phyloP scores from a whole-genome alignment of 2,797 vertebrate species.

The Sciurus carolinensis region DNA sequence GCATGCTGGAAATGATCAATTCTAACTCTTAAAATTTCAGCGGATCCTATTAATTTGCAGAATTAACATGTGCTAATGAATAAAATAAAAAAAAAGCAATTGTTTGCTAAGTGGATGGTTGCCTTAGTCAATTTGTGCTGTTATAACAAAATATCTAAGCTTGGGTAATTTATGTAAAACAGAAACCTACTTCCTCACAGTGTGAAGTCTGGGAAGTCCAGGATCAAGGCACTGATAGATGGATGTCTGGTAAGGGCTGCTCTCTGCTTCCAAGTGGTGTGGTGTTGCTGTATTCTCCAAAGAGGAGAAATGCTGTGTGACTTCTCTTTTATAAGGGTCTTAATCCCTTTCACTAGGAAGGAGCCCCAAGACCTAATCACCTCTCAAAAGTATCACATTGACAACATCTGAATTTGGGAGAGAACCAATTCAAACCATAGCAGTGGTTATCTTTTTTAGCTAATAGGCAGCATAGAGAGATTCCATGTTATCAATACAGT shows the following conservation, averaged over 20 bases:
- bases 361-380: neutral
- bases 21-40: neutral
- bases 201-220: neutral
- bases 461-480: neutral
- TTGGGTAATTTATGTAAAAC: neutral
- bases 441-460: neutral
- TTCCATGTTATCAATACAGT: neutral
- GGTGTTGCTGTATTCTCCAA: neutral
- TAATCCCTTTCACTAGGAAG: neutral
- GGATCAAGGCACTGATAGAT: neutral
- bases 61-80: neutral
- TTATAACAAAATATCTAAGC: neutral
- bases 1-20: neutral
- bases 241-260: neutral
- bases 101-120: constrained; percentile 4
- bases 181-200: neutral
- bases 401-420: neutral
- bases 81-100: neutral
- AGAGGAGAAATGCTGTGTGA: neutral
- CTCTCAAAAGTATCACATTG: neutral
- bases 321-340: neutral
- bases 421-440: neutral
- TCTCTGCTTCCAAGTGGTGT: neutral
- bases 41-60: neutral
- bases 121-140: neutral